Percentiles rank a stretch among this genome's conserved stretches.
Evolutionary conservation across 1,140 invertebrate genomes (phyloP).

Genomic region (Drosophila sproati): DNA sequence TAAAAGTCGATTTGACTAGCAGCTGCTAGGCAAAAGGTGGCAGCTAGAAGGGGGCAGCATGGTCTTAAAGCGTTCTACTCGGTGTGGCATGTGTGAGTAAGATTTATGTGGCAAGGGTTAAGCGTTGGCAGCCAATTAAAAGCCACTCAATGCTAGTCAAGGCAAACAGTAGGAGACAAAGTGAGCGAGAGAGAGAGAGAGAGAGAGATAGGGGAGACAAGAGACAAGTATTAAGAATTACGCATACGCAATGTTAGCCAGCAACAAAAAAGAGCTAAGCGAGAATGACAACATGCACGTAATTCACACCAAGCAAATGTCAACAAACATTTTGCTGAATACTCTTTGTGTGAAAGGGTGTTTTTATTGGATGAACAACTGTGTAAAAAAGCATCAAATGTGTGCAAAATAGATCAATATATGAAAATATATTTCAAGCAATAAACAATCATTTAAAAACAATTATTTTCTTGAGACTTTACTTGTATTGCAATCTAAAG

Average conservation of each 20-base stretch:
- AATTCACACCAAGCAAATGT: constrained; percentile 42
- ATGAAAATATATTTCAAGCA: no score
- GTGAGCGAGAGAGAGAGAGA: background rate
- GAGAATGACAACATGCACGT: constrained; percentile 20
- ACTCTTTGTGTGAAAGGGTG: background rate
- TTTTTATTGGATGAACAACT: background rate
- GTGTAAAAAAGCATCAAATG: no score
- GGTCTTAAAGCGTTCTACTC: constrained; percentile 9
- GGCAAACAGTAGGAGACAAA: constrained; percentile 30
- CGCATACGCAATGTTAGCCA: constrained; percentile 73
- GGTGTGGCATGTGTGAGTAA: constrained; percentile 28
- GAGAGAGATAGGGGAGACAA: background rate
- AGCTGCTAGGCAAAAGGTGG: constrained; percentile 26
- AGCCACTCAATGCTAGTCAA: constrained; percentile 72
- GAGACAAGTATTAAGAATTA: constrained; percentile 46
- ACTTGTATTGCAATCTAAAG: no score
- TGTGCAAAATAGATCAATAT: no score
- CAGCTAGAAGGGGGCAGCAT: constrained; percentile 36
- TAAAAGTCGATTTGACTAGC: constrained; percentile 79
- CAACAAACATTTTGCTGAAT: constrained; percentile 53
- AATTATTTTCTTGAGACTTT: no score
- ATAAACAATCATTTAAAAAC: no score
- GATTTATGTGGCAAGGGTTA: constrained; percentile 66
- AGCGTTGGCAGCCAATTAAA: constrained; percentile 74
- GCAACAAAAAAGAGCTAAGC: background rate